phyloP scores from a whole-genome alignment of 64 coral and sea anemone genomes.

The Montipora foliosa region DNA sequence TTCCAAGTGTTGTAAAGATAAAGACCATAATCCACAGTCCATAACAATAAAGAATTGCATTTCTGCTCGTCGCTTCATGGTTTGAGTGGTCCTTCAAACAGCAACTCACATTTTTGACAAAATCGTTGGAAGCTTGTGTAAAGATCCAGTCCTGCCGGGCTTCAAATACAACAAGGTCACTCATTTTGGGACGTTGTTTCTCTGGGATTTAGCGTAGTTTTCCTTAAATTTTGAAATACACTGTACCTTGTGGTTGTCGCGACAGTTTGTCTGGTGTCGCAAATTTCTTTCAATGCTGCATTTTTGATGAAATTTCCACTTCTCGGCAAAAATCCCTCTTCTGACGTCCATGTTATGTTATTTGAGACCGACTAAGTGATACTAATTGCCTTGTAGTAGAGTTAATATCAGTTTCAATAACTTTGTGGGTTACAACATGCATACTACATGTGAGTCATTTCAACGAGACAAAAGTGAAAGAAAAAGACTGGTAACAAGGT shows the following conservation, averaged over 20 bases:
- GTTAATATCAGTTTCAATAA: too few relatives aligned
- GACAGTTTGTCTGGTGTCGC: too few relatives aligned
- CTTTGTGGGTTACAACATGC: too few relatives aligned
- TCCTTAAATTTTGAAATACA: too few relatives aligned
- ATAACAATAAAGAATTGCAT: conserved; percentile 62
- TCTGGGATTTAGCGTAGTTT: too few relatives aligned
- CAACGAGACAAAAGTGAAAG: too few relatives aligned
- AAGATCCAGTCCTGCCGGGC: conserved; percentile 10
- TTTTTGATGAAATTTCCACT: background rate
- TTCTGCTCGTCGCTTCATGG: conserved; percentile 31
- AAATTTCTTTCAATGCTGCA: too few relatives aligned
- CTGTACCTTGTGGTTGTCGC: too few relatives aligned
- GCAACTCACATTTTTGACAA: conserved; percentile 47
- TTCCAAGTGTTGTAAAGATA: conserved; percentile 66
- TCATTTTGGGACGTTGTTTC: conserved; percentile 42
- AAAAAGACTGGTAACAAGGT: too few relatives aligned
- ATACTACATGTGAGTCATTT: too few relatives aligned
- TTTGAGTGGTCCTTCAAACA: conserved; percentile 64
- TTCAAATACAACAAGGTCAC: conserved; percentile 58
- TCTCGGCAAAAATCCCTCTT: conserved; percentile 42
- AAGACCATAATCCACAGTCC: conserved; percentile 66
- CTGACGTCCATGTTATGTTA: conserved; percentile 12
- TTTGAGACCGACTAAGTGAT: too few relatives aligned
- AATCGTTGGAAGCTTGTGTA: conserved; percentile 28
- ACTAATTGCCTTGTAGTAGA: too few relatives aligned